Conservation (phyloP, 2,797 vertebrate genomes). For the Coracias cyanogaster region DNA sequence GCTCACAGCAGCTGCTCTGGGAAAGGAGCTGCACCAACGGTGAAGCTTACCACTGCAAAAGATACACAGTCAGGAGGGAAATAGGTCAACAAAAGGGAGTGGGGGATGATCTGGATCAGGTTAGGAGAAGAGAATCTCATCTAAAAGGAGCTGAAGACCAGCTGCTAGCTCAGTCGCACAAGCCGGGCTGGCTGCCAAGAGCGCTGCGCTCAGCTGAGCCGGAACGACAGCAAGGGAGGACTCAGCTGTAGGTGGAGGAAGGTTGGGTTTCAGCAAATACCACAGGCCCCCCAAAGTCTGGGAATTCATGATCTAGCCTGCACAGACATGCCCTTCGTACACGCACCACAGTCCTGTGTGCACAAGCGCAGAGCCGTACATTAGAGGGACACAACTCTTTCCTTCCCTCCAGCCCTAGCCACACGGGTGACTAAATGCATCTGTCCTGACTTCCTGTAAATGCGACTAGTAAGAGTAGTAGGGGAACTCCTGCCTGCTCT, state of each 20-base stretch:
- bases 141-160: conserved; percentile 47
- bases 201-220: background rate
- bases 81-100: background rate
- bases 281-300: conserved; percentile 70
- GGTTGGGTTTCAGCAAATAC: conserved; percentile 71
- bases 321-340: background rate
- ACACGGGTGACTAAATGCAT: background rate
- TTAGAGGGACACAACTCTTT: background rate
- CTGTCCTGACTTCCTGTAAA: background rate
- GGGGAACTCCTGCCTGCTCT: background rate
- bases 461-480: background rate
- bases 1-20: background rate
- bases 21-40: background rate
- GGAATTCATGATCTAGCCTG: conserved; percentile 47
- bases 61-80: background rate
- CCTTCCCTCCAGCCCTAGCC: background rate
- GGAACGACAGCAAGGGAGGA: conserved; percentile 22
- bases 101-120: background rate
- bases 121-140: conserved; percentile 35
- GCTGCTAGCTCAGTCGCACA: background rate
- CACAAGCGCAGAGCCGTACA: background rate
- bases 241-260: conserved; percentile 64
- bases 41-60: background rate
- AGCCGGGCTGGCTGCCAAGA: conserved; percentile 54
- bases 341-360: background rate